Evolutionary conservation across 2,113 vertebrate genomes (phyloP).

Genomic region (Pachypanchax playfairii): DNA sequence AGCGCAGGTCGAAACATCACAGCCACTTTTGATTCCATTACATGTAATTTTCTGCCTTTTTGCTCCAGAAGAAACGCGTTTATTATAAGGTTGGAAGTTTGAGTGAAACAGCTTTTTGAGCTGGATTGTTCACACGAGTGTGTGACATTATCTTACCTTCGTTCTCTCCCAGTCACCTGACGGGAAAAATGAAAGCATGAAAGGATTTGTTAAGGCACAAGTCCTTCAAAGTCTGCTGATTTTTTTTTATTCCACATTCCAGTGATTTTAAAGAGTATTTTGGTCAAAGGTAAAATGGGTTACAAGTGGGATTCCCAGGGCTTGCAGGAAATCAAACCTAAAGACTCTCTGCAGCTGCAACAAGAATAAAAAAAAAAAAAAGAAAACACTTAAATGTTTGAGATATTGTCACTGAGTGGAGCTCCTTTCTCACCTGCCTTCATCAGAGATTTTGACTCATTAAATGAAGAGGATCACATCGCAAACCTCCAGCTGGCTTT

Average conservation of each 20-base stretch:
- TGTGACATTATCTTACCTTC: neutral
- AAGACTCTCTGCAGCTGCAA: neutral
- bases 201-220: slow-evolving; percentile 16
- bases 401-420: neutral
- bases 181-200: slow-evolving; percentile 10
- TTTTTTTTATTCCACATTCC: too few species aligned
- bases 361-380: slow-evolving; percentile 1
- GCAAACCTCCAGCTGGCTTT: slow-evolving; percentile 92
- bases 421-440: neutral
- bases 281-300: slow-evolving; percentile 10
- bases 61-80: neutral
- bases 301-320: neutral
- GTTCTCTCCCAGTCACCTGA: slow-evolving; percentile 32
- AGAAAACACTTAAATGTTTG: too few species aligned
- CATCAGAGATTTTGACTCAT: slow-evolving; percentile 87
- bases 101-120: neutral
- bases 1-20: neutral
- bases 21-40: neutral
- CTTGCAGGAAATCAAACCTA: too few species aligned
- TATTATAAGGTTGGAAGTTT: neutral
- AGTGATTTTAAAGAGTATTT: slow-evolving; percentile 2
- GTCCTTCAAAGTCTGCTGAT: slow-evolving; percentile 11
- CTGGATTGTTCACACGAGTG: slow-evolving; percentile 6
- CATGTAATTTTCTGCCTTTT: neutral
- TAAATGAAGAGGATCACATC: slow-evolving; percentile 85